Evolutionary conservation across 2,113 vertebrate genomes (phyloP).

Genomic region (Oncorhynchus mykiss): DNA sequence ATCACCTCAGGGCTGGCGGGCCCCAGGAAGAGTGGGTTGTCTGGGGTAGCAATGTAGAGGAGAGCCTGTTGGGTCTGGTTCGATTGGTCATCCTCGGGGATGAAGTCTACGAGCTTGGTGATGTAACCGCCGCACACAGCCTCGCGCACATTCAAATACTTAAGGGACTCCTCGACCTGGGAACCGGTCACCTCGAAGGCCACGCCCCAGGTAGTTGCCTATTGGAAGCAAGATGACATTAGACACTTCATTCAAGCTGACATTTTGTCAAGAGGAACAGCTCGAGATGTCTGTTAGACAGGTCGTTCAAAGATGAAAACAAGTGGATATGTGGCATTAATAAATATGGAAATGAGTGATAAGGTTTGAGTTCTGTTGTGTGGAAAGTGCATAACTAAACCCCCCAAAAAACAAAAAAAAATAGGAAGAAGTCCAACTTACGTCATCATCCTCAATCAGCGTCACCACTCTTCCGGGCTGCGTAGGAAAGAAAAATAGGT

Average conservation of each 20-base stretch:
- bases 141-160: constrained; percentile 88
- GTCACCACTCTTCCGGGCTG: constrained; percentile 94
- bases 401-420: no score
- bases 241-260: no score
- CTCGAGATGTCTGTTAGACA: background rate
- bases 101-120: constrained; percentile 83
- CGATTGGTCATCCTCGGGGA: constrained; percentile 61
- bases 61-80: constrained; percentile 77
- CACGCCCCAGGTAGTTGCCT: constrained; percentile 90
- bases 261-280: no score
- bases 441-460: constrained; percentile 85
- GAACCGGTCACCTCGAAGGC: constrained; percentile 88
- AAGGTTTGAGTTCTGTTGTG: background rate
- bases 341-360: background rate
- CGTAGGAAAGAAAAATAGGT: constrained; percentile 9
- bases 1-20: constrained; percentile 87
- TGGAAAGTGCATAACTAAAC: no score
- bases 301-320: background rate
- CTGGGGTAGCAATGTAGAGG: constrained; percentile 83
- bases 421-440: constrained; percentile 70
- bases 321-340: no score
- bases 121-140: constrained; percentile 85
- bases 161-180: constrained; percentile 83
- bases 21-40: constrained; percentile 78
- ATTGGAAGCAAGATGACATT: background rate